phyloP scores from a whole-genome alignment of 2,888 invertebrate genomes.

The Apamea anceps region DNA sequence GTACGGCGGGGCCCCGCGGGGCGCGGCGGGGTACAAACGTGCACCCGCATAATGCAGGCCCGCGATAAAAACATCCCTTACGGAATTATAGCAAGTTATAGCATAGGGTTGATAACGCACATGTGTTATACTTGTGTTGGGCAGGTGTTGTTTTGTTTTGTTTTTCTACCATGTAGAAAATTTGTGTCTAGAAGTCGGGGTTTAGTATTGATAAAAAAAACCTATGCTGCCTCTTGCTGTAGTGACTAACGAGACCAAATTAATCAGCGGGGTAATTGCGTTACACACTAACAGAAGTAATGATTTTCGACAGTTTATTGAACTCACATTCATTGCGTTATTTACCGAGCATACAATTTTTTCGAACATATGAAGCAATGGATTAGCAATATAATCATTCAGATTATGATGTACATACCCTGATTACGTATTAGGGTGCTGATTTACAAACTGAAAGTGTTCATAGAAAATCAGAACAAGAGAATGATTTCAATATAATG shows the following conservation, averaged over 20 bases:
- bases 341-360: neutral
- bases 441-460: neutral
- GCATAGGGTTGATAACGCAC: conserved; percentile 46
- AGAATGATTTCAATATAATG: neutral
- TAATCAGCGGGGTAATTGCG: neutral
- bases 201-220: neutral
- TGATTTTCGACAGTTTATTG: neutral
- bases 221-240: neutral
- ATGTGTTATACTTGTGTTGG: conserved; percentile 26
- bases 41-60: conserved; percentile 74
- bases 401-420: neutral
- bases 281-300: neutral
- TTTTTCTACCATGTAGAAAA: neutral
- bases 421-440: no score
- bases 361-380: neutral
- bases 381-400: neutral
- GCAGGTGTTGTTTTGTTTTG: conserved; percentile 28
- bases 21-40: conserved; percentile 64
- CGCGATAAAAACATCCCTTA: conserved; percentile 73
- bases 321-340: neutral
- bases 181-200: neutral
- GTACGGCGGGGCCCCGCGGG: conserved; percentile 10
- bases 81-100: conserved; percentile 65
- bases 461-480: neutral
- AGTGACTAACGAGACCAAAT: neutral